These are phyloP conservation scores for Tribolium madens DNA, from an alignment of 1,140 invertebrate genomes.

Conservation along the genomic window DNA sequence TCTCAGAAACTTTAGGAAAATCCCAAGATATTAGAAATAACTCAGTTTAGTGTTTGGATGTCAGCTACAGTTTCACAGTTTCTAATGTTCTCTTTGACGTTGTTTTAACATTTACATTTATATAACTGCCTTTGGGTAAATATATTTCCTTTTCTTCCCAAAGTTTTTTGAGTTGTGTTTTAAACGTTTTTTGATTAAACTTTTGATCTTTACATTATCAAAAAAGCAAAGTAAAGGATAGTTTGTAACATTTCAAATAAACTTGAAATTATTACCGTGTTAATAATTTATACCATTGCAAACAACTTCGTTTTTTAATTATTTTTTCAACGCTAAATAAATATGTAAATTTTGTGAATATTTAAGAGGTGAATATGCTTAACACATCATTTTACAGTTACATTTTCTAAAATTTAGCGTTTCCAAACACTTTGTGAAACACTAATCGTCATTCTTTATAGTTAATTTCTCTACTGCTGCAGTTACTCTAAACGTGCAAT, in stretches of 20 bases:
- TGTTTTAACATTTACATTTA: constrained; percentile 25
- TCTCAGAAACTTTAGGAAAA: not conserved
- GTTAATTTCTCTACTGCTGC: not conserved
- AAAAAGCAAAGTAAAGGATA: no score
- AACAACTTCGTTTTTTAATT: not conserved
- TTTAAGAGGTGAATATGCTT: not conserved
- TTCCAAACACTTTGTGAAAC: not conserved
- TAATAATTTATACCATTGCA: not conserved
- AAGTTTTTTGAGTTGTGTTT: not conserved
- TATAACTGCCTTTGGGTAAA: not conserved
- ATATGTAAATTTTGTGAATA: not conserved
- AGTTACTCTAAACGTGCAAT: not conserved
- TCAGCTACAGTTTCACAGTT: not conserved
- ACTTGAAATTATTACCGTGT: not conserved
- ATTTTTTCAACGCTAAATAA: not conserved
- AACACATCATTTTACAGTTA: not conserved
- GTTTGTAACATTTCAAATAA: not conserved
- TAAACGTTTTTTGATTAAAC: no score
- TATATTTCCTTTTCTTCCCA: not conserved
- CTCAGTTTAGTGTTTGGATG: not conserved
- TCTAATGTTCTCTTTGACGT: constrained; percentile 4
- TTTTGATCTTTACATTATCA: no score
- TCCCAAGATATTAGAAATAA: no score
- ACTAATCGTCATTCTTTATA: no score
- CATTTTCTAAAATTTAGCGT: not conserved